phyloP scores from a whole-genome alignment of 2,113 vertebrate species.

The Myotis yumanensis region DNA sequence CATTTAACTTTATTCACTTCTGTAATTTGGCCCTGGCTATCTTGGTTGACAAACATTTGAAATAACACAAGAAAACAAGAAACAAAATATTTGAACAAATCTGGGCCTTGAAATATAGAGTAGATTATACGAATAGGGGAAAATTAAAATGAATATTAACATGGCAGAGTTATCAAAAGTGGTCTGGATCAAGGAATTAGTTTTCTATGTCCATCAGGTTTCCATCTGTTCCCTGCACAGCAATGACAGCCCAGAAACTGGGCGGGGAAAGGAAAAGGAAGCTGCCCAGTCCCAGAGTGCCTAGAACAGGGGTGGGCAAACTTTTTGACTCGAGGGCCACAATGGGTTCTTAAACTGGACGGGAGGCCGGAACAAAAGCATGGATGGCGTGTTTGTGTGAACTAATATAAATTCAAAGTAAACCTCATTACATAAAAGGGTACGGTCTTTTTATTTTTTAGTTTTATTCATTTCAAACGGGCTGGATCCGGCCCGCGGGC shows the following conservation, averaged over 20 bases:
- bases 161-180: neutral
- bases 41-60: slow-evolving; percentile 3
- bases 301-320: too few relatives aligned
- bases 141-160: neutral
- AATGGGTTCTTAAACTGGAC: too few relatives aligned
- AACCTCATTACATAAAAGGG: too few relatives aligned
- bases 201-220: neutral
- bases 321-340: too few relatives aligned
- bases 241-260: neutral
- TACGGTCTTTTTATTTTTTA: too few relatives aligned
- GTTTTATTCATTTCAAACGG: too few relatives aligned
- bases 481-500: too few relatives aligned
- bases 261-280: neutral
- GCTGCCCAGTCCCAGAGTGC: neutral
- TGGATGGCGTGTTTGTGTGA: too few relatives aligned
- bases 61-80: slow-evolving; percentile 30
- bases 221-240: neutral
- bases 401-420: too few relatives aligned
- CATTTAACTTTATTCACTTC: slow-evolving; percentile 26
- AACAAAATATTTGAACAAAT: neutral
- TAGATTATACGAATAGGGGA: neutral
- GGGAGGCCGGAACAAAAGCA: too few relatives aligned
- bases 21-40: neutral
- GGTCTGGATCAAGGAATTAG: neutral
- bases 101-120: neutral